These are phyloP conservation scores for Pantherophis guttatus DNA, from an alignment of 2,113 vertebrate genomes.

Conservation along the genomic window DNA sequence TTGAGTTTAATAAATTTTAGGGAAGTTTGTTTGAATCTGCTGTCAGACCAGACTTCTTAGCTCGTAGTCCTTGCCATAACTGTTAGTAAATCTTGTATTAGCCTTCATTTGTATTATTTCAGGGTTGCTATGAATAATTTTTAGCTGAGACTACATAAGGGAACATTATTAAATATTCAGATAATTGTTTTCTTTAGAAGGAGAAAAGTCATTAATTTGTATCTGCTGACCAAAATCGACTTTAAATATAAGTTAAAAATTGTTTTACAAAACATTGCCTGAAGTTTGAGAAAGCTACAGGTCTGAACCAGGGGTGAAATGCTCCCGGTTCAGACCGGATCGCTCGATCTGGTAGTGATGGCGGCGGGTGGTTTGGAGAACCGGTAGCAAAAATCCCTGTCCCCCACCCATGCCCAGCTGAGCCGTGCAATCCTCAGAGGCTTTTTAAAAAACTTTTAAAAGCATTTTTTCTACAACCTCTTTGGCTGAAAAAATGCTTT, in stretches of 20 bases:
- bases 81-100: constrained; percentile 11
- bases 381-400: too few relatives aligned
- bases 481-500: too few relatives aligned
- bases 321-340: too few relatives aligned
- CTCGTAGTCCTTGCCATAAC: background rate
- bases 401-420: too few relatives aligned
- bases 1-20: background rate
- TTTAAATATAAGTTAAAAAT: constrained; percentile 50
- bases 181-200: constrained; percentile 43
- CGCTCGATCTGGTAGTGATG: too few relatives aligned
- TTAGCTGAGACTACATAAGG: background rate
- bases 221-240: constrained; percentile 16
- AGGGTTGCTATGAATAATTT: constrained; percentile 6
- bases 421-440: too few relatives aligned
- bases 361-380: too few relatives aligned
- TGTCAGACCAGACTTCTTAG: background rate
- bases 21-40: constrained; percentile 19
- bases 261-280: constrained; percentile 35
- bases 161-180: constrained; percentile 20
- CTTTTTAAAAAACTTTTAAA: too few relatives aligned
- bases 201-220: constrained; percentile 62
- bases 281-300: constrained; percentile 2
- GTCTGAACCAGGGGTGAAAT: background rate
- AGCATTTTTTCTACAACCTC: too few relatives aligned
- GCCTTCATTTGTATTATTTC: constrained; percentile 32